Evolutionary conservation across 2,888 invertebrate genomes (phyloP).

Genomic region (Seira musarum): DNA sequence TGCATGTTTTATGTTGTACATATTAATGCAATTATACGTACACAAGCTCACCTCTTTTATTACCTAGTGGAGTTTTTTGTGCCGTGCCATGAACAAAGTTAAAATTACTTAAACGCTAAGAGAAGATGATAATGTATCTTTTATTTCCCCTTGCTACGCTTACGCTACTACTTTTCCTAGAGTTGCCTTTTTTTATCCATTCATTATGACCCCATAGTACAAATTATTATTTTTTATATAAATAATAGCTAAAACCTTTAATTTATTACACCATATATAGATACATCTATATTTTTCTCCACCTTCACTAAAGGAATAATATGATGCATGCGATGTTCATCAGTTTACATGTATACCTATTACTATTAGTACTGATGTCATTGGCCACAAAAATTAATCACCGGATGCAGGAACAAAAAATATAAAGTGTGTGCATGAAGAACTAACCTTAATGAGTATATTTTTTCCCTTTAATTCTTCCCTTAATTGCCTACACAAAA

Average conservation of each 20-base stretch:
- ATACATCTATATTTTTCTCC: conserved; percentile 3
- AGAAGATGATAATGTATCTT: conserved; percentile 16
- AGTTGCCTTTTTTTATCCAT: conserved; percentile 1
- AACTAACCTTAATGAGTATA: conserved; percentile 68
- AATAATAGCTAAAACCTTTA: neutral
- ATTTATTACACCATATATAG: neutral
- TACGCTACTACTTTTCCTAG: neutral
- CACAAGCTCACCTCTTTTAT: conserved; percentile 23
- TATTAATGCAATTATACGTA: conserved; percentile 53
- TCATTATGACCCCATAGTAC: conserved; percentile 12
- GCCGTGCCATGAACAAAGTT: conserved; percentile 31
- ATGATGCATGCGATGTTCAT: conserved; percentile 2
- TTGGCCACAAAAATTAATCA: conserved; percentile 70
- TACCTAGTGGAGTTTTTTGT: conserved; percentile 4
- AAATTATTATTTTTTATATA: neutral
- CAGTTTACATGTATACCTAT: conserved; percentile 11
- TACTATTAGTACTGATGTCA: conserved; percentile 69
- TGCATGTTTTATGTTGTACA: conserved; percentile 36
- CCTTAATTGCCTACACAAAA: conserved; percentile 68
- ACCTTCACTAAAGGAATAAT: neutral
- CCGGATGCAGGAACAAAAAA: conserved; percentile 70
- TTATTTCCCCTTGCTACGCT: neutral
- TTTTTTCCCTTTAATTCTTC: conserved; percentile 69
- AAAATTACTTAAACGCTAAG: neutral
- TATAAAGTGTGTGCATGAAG: conserved; percentile 64